Evolutionary conservation across 2,888 invertebrate genomes (phyloP).

Genomic region (Zelleria hepariella): DNA sequence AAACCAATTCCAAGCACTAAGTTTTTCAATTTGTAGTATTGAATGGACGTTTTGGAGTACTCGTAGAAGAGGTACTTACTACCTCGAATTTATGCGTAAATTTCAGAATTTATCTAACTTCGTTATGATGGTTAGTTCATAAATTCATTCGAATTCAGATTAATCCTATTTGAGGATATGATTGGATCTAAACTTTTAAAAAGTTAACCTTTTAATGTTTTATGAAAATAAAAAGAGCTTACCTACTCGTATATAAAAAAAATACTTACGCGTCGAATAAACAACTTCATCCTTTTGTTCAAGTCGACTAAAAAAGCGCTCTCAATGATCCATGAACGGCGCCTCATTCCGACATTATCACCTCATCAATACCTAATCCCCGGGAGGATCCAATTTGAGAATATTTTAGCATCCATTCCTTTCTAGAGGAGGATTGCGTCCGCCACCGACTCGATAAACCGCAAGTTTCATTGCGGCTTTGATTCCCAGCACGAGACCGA

Average conservation of each 20-base stretch:
- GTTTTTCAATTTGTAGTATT: background rate
- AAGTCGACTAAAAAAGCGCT: too few relatives aligned
- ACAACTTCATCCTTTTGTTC: too few relatives aligned
- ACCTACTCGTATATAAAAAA: too few relatives aligned
- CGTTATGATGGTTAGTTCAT: too few relatives aligned
- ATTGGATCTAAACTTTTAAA: too few relatives aligned
- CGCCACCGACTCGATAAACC: background rate
- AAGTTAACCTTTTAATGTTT: too few relatives aligned
- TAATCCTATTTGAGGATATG: too few relatives aligned
- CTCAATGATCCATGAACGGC: background rate
- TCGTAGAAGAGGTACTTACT: background rate
- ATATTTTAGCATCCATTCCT: background rate
- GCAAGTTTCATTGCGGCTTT: background rate
- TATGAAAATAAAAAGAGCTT: too few relatives aligned
- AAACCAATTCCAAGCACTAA: slow-evolving; percentile 1
- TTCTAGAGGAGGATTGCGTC: background rate
- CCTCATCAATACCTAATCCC: background rate
- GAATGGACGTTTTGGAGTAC: background rate
- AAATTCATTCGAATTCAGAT: too few relatives aligned
- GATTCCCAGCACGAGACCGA: background rate
- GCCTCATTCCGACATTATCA: background rate
- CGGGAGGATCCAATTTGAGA: background rate
- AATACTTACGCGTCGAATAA: too few relatives aligned
- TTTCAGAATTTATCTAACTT: background rate
- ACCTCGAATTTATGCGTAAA: background rate